Base-by-base conservation (phyloP, 2,797 vertebrate species). In the Periparus ater region DNA sequence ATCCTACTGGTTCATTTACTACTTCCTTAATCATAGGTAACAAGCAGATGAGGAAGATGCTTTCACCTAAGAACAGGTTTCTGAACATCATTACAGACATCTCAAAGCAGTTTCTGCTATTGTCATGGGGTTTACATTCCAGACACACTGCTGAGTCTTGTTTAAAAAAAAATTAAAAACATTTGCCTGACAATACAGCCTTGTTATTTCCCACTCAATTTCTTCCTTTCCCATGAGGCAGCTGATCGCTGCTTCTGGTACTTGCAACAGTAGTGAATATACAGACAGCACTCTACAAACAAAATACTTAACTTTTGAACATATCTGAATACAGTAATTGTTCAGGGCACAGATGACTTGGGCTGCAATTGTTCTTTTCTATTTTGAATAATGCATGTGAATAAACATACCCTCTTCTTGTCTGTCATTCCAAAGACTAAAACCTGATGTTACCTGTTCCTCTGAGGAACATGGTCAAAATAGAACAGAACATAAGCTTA, bases 1-100 rank as follows among this genome's bases (percentile, higher is more conserved):
- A 45, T 13, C 8, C 16, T 14, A 16, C 13, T 17, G 32, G 15
- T 38, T 80, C 50, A n/a, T 53, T 67, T n/a, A 8, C 44, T 51
- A 19, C 18, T 1, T 6, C 19, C 34, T 17, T 73, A 32, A 55
- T 38, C 4, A 1, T 7, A 78, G 2, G 1, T 4, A 82, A 34
- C 19, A 44, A 61, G 62, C 40, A 32, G 9, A 51, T 17, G 13
- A 51, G 70, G 26, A 71, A 78, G 42, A 53, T 19, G 13, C 13
- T 53, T 50, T 47, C 38, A 50, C 10, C 10, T n/a, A 71, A 44
- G 25, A 72, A 42, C 7, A 71, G 19, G 21, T 19, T 82, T 79
- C 62, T 67, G 25, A 82, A 32, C 29, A 62, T 38, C 54, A 13
- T 0, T 54, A 36, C 42, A n/a, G 22, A 57, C 18, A 12, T 51